Evolutionary conservation across 1,140 invertebrate species (phyloP).

Genomic region (Parapsyche elsis): DNA sequence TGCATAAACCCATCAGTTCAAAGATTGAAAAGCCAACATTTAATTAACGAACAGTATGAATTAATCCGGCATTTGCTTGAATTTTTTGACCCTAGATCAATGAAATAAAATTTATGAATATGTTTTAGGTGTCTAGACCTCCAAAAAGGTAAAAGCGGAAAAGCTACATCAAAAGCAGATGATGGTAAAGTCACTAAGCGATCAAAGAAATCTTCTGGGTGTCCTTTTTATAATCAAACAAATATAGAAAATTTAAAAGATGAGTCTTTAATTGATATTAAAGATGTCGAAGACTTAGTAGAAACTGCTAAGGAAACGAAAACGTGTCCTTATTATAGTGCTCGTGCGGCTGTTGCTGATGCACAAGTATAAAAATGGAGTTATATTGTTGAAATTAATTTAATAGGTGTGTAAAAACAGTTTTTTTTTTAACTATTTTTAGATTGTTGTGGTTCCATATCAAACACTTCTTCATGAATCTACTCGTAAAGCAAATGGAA

Average conservation of each 20-base stretch:
- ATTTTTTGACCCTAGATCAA: neutral
- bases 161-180: constrained; percentile 68
- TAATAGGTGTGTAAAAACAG: neutral
- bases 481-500: constrained; percentile 86
- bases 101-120: neutral
- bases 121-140: constrained; percentile 83
- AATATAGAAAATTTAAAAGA: constrained; percentile 76
- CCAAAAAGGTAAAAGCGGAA: constrained; percentile 76
- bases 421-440: constrained; percentile 57
- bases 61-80: constrained; percentile 7
- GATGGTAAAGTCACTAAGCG: constrained; percentile 74
- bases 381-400: neutral
- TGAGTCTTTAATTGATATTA: constrained; percentile 75
- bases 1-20: constrained; percentile 90
- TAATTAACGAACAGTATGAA: constrained; percentile 89
- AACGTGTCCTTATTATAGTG: constrained; percentile 92
- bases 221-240: constrained; percentile 76
- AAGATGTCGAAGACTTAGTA: constrained; percentile 91
- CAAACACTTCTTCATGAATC: constrained; percentile 88
- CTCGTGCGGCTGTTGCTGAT: constrained; percentile 80
- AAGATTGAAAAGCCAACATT: constrained; percentile 77
- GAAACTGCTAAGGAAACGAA: constrained; percentile 75
- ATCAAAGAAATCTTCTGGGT: constrained; percentile 69
- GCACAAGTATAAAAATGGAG: constrained; percentile 75
- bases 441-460: constrained; percentile 85